A percentile compares a stretch with the other conserved stretches of the same genome.
phyloP scores from a whole-genome alignment of 2,888 invertebrate species.

The Nasonia oneida region DNA sequence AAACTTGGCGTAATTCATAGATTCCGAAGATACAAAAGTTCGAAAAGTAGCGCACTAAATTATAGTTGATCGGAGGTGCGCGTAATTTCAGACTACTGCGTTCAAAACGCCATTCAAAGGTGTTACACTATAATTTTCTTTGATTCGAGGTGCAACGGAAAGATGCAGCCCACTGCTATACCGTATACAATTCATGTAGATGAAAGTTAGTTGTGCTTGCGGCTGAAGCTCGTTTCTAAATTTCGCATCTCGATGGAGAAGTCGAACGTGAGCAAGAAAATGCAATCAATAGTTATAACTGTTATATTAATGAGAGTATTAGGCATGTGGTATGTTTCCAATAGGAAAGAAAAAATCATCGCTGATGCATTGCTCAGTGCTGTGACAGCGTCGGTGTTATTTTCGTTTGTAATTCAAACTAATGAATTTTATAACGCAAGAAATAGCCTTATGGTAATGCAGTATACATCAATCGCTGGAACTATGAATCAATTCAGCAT shows the following conservation, averaged over 20 bases:
- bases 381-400: constrained; percentile 60
- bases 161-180: background rate
- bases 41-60: too few relatives aligned
- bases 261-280: background rate
- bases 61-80: background rate
- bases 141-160: background rate
- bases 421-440: constrained; percentile 66
- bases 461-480: background rate
- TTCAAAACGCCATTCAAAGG: background rate
- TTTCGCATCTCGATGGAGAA: background rate
- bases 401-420: constrained; percentile 60
- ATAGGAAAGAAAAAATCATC: constrained; percentile 62
- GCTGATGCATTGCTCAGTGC: constrained; percentile 63
- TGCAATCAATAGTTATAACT: constrained; percentile 62
- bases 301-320: constrained; percentile 66
- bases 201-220: background rate
- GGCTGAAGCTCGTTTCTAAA: background rate
- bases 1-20: too few relatives aligned
- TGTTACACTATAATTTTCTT: constrained; percentile 25
- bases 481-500: too few relatives aligned
- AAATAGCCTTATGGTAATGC: constrained; percentile 62
- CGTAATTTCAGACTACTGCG: background rate
- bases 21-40: too few relatives aligned
- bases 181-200: background rate
- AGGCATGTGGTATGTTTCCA: constrained; percentile 67